Evolutionary conservation across 2,113 vertebrate genomes (phyloP), one percentile per base, ranked within the genome.

Genomic region (Psittacara wagleri): DNA sequence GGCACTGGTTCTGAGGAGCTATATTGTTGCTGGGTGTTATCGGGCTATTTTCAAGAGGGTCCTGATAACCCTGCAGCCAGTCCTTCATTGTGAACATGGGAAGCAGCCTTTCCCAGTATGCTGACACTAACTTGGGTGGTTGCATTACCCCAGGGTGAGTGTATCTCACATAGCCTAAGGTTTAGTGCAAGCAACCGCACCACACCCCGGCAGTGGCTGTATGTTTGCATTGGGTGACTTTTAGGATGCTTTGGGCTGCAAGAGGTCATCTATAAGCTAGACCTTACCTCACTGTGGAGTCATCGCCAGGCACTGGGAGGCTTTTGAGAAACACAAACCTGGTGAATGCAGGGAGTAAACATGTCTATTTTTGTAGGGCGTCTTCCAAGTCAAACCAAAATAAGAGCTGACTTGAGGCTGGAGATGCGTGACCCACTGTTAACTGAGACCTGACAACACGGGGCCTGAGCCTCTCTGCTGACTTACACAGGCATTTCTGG

Each of bases 391-490:
- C 81, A 63, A 94, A 81, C 68, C 35, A 93, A 96, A 96, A 95
- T 96, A 96, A 92, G 83, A 95, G 82, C 75, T 94, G 90, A 92
- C 94, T 92, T 35, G 44, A 91, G 87, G 75, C 94, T 76, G 68
- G 37, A 51, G 68, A 20, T 39, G 23, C 22, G 7, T 15, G 88
- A 29, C 70, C 8, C 25, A 1, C 37, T 55, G 93, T 35, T 61
- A 97, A 93, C 79, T 89, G 90, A 95, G 95, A 94, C 64, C 90
- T 13, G 68, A 3, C 80, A 90, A 3, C 4, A 0, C 25, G 0
- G 78, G 83, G 77, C 62, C 14, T 20, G 44, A 72, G 5, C 78
- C 70, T 24, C 73, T 6, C 75, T 24, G 33, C 57, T 59, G 22
- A 14, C 22, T 59, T 35, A 35, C 33, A 23, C 33, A 59, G 57